Conservation (phyloP, 35 echinoderm and acorn worm species). For the Patiria miniata region DNA sequence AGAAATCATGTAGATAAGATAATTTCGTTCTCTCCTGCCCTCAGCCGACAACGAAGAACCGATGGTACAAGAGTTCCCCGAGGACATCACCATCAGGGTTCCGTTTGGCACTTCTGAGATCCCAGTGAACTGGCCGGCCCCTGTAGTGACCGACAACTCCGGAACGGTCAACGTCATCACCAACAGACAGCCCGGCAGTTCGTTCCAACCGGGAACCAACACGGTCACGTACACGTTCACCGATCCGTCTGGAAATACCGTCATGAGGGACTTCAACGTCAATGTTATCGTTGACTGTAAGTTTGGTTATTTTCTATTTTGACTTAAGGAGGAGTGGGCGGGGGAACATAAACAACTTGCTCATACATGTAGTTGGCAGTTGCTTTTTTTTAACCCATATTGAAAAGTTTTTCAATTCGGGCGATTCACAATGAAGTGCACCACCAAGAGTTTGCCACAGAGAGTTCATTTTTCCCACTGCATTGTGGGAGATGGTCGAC, state of each 20-base stretch:
- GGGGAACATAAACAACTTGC: too few relatives aligned
- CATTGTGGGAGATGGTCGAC: too few relatives aligned
- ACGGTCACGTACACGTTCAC: slow-evolving; percentile 33
- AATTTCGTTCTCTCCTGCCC: neutral
- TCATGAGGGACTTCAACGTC: slow-evolving; percentile 37
- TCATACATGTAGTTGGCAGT: too few relatives aligned
- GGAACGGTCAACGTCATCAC: slow-evolving; percentile 3
- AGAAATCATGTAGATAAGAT: too few relatives aligned
- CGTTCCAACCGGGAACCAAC: slow-evolving; percentile 20
- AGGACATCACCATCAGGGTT: slow-evolving; percentile 36
- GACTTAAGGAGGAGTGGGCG: too few relatives aligned
- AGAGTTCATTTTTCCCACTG: too few relatives aligned
- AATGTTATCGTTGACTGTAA: slow-evolving; percentile 1
- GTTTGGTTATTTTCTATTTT: neutral
- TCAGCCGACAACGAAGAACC: neutral
- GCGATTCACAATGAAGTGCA: too few relatives aligned
- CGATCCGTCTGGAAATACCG: slow-evolving; percentile 20
- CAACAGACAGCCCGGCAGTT: slow-evolving; percentile 8
- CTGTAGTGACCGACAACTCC: slow-evolving; percentile 81
- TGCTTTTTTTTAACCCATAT: too few relatives aligned
- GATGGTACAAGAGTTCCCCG: slow-evolving; percentile 39
- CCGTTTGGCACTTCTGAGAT: slow-evolving; percentile 14
- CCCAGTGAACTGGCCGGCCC: slow-evolving; percentile 59
- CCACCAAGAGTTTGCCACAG: too few relatives aligned
- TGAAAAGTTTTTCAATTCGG: too few relatives aligned